Evolutionary conservation across 2,113 vertebrate genomes (phyloP).

Genomic region (Charina bottae): DNA sequence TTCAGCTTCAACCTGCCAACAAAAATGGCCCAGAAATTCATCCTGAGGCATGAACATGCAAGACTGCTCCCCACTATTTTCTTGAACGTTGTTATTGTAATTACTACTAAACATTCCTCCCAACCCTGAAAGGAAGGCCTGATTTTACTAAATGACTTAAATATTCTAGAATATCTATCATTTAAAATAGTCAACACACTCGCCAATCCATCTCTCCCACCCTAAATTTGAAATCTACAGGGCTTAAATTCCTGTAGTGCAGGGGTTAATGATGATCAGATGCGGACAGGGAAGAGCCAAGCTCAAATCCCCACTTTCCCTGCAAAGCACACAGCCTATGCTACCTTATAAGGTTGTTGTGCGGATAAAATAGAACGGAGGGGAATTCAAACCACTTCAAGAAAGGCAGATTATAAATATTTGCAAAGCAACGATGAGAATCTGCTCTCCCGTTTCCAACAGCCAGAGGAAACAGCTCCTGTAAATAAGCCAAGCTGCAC

Average conservation of each 20-base stretch:
- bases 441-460: not conserved
- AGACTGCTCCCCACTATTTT: not conserved
- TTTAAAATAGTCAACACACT: not conserved
- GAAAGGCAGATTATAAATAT: not conserved
- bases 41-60: not conserved
- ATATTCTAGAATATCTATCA: not conserved
- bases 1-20: slow-evolving; percentile 62
- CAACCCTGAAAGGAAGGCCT: no score
- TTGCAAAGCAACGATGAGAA: not conserved
- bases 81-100: not conserved
- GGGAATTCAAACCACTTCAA: not conserved
- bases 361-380: not conserved
- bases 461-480: not conserved
- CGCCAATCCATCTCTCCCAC: not conserved
- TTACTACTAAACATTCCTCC: not conserved
- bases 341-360: not conserved
- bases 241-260: not conserved
- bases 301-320: not conserved
- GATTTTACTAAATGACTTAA: not conserved
- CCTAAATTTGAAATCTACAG: not conserved
- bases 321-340: not conserved
- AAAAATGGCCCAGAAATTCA: not conserved
- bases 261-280: not conserved
- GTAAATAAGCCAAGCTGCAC: not conserved
- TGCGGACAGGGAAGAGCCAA: not conserved